Conservation (phyloP, 2,797 vertebrate species). For the Allobates femoralis region DNA sequence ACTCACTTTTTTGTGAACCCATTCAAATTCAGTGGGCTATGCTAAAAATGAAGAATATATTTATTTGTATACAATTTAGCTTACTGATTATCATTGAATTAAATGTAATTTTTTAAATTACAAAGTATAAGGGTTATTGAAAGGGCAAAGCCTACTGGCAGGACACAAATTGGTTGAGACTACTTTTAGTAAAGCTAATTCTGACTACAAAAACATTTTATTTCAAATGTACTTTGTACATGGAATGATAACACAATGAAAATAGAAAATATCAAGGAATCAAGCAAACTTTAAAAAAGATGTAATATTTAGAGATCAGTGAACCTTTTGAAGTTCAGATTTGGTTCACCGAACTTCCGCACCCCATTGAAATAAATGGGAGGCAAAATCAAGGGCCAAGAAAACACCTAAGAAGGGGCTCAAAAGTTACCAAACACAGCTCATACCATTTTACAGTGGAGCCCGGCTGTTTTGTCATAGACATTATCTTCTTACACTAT, state of each 20-base stretch:
- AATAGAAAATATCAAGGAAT: background rate
- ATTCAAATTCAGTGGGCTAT: constrained; percentile 70
- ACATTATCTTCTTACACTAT: too few species aligned
- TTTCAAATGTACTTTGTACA: background rate
- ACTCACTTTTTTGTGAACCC: constrained; percentile 71
- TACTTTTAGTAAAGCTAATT: background rate
- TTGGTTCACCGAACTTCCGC: too few species aligned
- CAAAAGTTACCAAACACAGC: too few species aligned
- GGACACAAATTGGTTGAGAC: background rate
- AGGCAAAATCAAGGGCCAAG: too few species aligned
- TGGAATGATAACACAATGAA: background rate
- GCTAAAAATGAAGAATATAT: constrained; percentile 22
- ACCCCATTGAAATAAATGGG: too few species aligned
- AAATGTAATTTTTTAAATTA: constrained; percentile 54
- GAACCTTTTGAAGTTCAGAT: too few species aligned
- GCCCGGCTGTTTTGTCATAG: too few species aligned
- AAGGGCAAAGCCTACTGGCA: constrained; percentile 43
- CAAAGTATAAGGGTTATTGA: constrained; percentile 44
- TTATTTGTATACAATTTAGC: constrained; percentile 55
- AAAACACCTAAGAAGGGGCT: too few species aligned
- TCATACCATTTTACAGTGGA: too few species aligned
- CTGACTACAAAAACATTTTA: background rate
- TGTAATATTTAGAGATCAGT: too few species aligned
- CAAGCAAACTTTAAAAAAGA: background rate
- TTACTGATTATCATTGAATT: constrained; percentile 54